phyloP scores from a whole-genome alignment of 2,113 vertebrate genomes.

The Lepus timidus region DNA sequence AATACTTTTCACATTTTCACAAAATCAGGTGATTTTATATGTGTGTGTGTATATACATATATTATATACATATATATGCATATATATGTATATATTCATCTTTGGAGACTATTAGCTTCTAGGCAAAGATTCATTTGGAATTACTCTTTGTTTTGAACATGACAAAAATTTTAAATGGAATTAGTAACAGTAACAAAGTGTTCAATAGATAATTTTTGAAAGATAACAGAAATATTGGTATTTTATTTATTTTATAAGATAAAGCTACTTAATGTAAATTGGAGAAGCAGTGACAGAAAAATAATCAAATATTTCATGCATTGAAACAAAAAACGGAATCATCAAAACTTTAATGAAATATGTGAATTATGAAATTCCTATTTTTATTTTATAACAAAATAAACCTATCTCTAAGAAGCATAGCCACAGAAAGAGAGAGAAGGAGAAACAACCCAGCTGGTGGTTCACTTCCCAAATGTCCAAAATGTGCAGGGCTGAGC shows the following conservation, averaged over 20 bases:
- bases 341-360: neutral
- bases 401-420: no score
- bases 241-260: neutral
- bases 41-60: no score
- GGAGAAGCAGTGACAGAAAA: neutral
- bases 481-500: no score
- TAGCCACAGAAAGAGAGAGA: no score
- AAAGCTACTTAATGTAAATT: neutral
- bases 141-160: neutral
- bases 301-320: neutral
- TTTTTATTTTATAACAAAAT: no score
- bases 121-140: accelerated
- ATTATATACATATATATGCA: no score
- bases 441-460: no score
- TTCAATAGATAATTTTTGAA: neutral
- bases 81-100: neutral
- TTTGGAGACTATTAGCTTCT: neutral
- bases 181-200: neutral
- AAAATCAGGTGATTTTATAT: no score
- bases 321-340: neutral
- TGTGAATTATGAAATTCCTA: no score
- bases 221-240: neutral
- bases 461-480: no score
- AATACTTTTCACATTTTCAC: neutral
- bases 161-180: neutral